phyloP scores from a whole-genome alignment of 2,888 invertebrate genomes.

The Oeneis ivallda region DNA sequence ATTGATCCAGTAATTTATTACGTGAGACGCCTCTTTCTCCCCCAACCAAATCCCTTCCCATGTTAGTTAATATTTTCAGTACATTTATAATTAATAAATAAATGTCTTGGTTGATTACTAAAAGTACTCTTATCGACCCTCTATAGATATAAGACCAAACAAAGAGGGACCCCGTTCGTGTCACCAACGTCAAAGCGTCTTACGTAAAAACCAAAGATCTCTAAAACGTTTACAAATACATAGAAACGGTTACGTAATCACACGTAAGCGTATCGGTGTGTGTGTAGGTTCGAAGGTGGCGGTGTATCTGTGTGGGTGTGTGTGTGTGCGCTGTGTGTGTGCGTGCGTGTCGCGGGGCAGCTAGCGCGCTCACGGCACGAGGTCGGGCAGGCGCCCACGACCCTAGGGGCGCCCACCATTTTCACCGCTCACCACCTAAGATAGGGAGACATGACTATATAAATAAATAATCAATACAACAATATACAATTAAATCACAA shows the following conservation, averaged over 20 bases:
- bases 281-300: conserved; percentile 3
- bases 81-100: not conserved
- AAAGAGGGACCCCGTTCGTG: not conserved
- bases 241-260: conserved; percentile 3
- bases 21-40: not conserved
- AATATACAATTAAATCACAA: not conserved
- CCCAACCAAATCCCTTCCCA: not conserved
- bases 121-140: no score
- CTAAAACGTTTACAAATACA: not conserved
- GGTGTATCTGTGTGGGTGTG: conserved; percentile 18
- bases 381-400: conserved; percentile 82
- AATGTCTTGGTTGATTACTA: not conserved
- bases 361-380: conserved; percentile 78
- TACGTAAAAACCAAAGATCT: not conserved
- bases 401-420: conserved; percentile 78
- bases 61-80: not conserved
- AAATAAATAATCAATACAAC: not conserved
- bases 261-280: conserved; percentile 16
- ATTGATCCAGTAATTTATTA: not conserved
- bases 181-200: not conserved
- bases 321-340: conserved; percentile 32
- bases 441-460: not conserved
- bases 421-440: conserved; percentile 71
- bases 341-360: conserved; percentile 54
- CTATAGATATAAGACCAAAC: not conserved